phyloP scores from a whole-genome alignment of 1,140 invertebrate species.

The Trichonephila clavipes region DNA sequence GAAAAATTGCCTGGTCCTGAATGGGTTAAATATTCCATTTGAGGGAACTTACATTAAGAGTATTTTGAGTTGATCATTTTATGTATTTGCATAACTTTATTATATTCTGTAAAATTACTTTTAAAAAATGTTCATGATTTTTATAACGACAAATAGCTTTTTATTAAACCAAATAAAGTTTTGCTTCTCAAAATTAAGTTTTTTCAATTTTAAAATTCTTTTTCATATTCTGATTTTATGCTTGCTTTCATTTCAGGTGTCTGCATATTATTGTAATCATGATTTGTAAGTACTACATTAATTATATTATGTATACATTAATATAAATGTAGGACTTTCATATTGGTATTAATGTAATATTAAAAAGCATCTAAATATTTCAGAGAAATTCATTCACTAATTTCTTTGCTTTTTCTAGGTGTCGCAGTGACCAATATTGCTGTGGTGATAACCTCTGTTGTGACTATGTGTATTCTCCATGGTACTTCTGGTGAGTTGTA shows the following conservation, averaged over 20 bases:
- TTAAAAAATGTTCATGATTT: too few relatives aligned
- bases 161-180: background rate
- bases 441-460: constrained; percentile 79
- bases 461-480: constrained; percentile 79
- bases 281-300: constrained; percentile 67
- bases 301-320: too few relatives aligned
- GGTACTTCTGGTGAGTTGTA: constrained; percentile 79
- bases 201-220: background rate
- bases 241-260: constrained; percentile 59
- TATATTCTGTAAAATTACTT: too few relatives aligned
- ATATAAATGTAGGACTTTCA: too few relatives aligned
- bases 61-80: too few relatives aligned
- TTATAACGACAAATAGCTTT: background rate
- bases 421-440: constrained; percentile 79
- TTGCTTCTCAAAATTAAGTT: background rate
- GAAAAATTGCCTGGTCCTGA: too few relatives aligned
- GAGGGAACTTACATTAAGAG: too few relatives aligned
- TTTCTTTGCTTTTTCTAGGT: constrained; percentile 47
- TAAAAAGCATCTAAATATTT: too few relatives aligned
- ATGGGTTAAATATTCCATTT: too few relatives aligned
- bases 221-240: background rate
- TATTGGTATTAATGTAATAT: too few relatives aligned
- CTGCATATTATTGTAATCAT: constrained; percentile 75
- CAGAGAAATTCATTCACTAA: too few relatives aligned
- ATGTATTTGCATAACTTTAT: too few relatives aligned